Evolutionary conservation across 1,140 invertebrate species (phyloP).

Genomic region (Drosophila busckii): DNA sequence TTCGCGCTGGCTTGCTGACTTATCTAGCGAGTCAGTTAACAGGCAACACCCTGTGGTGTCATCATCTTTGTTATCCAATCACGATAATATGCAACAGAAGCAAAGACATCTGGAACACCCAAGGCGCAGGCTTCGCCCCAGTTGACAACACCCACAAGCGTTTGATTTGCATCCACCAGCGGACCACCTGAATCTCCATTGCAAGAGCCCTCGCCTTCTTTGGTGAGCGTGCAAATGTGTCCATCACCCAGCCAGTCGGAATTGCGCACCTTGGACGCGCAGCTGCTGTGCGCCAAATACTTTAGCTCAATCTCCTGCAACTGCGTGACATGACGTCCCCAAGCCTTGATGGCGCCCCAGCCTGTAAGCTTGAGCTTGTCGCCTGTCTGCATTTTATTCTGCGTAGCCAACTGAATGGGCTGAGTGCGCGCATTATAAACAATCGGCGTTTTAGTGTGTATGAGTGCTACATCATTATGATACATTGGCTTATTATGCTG

Average conservation of each 20-base stretch:
- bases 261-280: slow-evolving; percentile 40
- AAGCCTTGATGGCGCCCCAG: slow-evolving; percentile 79
- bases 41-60: slow-evolving; percentile 29
- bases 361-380: slow-evolving; percentile 79
- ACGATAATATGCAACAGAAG: slow-evolving; percentile 73
- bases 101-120: slow-evolving; percentile 80
- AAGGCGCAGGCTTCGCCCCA: slow-evolving; percentile 81
- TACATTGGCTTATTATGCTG: slow-evolving; percentile 64
- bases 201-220: slow-evolving; percentile 81
- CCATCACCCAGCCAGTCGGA: slow-evolving; percentile 48
- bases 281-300: slow-evolving; percentile 41
- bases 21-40: slow-evolving; percentile 11
- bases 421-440: slow-evolving; percentile 77
- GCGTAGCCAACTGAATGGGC: slow-evolving; percentile 62
- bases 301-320: slow-evolving; percentile 64
- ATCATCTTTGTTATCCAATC: slow-evolving; percentile 65
- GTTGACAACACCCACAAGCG: slow-evolving; percentile 79
- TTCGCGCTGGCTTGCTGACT: background rate
- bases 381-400: slow-evolving; percentile 26
- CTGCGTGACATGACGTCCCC: slow-evolving; percentile 56
- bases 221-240: slow-evolving; percentile 83
- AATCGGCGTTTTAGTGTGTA: slow-evolving; percentile 78
- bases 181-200: slow-evolving; percentile 80
- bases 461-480: slow-evolving; percentile 80
- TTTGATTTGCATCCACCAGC: slow-evolving; percentile 61